Base-by-base conservation (phyloP, 1,140 invertebrate genomes). In the Calliopsis andreniformis region DNA sequence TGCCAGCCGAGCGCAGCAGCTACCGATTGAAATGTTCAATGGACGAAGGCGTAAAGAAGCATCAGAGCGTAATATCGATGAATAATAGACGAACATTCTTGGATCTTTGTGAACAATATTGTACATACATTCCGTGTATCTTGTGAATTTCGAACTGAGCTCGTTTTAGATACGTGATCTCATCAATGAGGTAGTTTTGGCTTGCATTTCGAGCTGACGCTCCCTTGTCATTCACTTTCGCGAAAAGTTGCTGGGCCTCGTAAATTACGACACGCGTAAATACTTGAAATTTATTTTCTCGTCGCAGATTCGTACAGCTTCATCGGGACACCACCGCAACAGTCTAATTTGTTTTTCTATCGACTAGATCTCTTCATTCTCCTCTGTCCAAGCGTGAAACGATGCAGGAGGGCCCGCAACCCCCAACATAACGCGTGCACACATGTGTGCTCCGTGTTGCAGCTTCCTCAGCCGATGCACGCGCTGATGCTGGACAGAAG, bases 391-490 rank as follows among this genome's bases (percentile, higher is more conserved):
- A 32, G 49, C 43, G 25, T 42, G 12, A 28, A 43, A 72, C 87
- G 82, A 70, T 88, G 87, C 87, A 87, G 88, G 88, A 88, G 88
- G 77, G 82, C 85, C 81, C 78, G 86, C 88, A 87, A 88, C 87
- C 85, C 87, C 87, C 10, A 10, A 86, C n/a, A n/a, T 82, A 76
- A 64, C 84, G 70, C 73, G 73, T 73, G 70, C 78, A 78, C 82
- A 85, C 78, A 71, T 80, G 80, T 70, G 69, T 66, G 73, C 39
- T 71, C 20, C 25, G 58, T 12, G 68, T 20, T 28, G 23, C 30
- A 28, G 43, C 79, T 80, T 79, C 68, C 76, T 64, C 28, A 39
- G 68, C 42, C 62, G 39, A 73, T 35, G 1, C 25, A 28, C 16
- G 16, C 18, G 43, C 30, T 6, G 18, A 28, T 39, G 32, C 30